phyloP scores from a whole-genome alignment of 2,797 vertebrate species.

The Onychomys arenicola region DNA sequence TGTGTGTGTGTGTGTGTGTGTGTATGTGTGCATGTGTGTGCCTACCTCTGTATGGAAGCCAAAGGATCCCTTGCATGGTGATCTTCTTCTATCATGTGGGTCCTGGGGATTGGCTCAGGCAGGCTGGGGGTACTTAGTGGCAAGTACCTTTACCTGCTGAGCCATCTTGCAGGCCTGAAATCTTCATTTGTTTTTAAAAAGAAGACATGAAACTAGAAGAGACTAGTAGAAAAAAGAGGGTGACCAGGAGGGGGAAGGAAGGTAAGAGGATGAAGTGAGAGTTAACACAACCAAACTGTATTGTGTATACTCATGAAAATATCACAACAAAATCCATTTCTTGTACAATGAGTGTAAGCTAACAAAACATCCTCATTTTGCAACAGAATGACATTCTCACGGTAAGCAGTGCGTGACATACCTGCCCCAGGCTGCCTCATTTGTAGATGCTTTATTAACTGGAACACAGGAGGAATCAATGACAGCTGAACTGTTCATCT shows the following conservation, averaged over 20 bases:
- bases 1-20: not conserved
- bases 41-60: not conserved
- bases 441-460: conserved; percentile 93
- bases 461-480: conserved; percentile 94
- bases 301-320: not conserved
- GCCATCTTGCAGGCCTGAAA: not conserved
- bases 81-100: too few species aligned
- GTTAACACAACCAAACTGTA: not conserved
- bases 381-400: not conserved
- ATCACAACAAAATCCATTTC: not conserved
- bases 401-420: conserved; percentile 83
- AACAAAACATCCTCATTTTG: not conserved
- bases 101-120: not conserved
- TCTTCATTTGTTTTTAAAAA: not conserved
- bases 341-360: not conserved
- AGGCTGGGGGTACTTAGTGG: not conserved
- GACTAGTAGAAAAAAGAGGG: too few species aligned
- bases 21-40: not conserved
- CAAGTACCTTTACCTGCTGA: not conserved
- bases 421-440: conserved; percentile 98
- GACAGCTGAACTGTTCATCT: conserved; percentile 92
- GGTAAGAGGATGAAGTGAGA: not conserved
- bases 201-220: not conserved
- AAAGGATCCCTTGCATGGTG: not conserved
- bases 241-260: not conserved